Evolutionary conservation across 2,797 vertebrate genomes (phyloP).

Genomic region (Phrynocephalus guinanensis): DNA sequence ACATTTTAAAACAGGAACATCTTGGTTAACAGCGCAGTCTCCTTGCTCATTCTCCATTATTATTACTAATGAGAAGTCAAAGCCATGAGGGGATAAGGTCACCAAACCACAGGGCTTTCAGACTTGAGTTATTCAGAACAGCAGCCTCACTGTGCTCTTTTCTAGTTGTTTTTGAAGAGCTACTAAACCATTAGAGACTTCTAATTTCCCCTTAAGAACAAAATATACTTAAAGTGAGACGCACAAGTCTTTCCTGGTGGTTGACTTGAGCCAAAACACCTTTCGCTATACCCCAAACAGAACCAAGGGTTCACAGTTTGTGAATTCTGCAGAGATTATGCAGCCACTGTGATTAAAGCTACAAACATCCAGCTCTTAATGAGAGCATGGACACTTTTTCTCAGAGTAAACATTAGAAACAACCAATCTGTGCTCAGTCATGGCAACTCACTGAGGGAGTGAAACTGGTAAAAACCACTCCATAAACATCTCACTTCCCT

Average conservation of each 20-base stretch:
- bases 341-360: background rate
- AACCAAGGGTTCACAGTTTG: conserved; percentile 1
- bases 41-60: background rate
- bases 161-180: background rate
- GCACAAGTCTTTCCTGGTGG: background rate
- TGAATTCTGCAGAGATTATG: background rate
- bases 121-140: conserved; percentile 14
- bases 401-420: background rate
- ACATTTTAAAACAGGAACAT: background rate
- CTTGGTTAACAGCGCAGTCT: background rate
- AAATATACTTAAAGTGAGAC: background rate
- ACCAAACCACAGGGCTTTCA: background rate
- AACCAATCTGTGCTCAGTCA: background rate
- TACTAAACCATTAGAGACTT: background rate
- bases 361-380: background rate
- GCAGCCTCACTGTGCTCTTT: background rate
- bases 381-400: background rate
- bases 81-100: background rate
- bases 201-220: background rate
- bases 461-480: too few relatives aligned
- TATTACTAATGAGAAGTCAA: background rate
- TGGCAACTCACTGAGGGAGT: too few relatives aligned
- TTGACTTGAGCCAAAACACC: conserved; percentile 4
- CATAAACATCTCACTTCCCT: background rate
- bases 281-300: conserved; percentile 16